phyloP scores from a whole-genome alignment of 1,140 invertebrate species.

The Aphidius gifuensis region DNA sequence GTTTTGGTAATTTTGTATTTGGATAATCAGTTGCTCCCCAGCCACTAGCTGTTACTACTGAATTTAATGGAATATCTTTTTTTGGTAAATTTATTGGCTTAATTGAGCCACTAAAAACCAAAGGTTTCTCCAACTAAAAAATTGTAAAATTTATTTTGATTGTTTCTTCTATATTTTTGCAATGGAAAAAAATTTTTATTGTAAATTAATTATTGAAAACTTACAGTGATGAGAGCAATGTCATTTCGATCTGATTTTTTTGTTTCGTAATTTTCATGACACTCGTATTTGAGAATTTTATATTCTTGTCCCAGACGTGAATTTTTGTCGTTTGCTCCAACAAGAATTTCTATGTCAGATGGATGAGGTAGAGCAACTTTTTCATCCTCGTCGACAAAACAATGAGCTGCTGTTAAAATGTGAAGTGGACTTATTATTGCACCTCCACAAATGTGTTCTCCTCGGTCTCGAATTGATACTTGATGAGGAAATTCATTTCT shows the following conservation, averaged over 20 bases:
- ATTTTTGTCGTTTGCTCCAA: slow-evolving; percentile 10
- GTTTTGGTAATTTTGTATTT: too few relatives aligned
- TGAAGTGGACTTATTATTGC: slow-evolving; percentile 16
- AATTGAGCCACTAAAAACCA: not conserved
- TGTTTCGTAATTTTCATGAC: slow-evolving; percentile 4
- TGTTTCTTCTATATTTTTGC: too few relatives aligned
- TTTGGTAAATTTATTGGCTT: not conserved
- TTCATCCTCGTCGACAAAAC: not conserved
- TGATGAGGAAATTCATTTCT: slow-evolving; percentile 24
- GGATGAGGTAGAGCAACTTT: not conserved
- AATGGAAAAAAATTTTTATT: too few relatives aligned
- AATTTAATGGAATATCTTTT: not conserved
- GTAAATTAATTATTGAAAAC: not conserved
- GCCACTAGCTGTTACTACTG: not conserved
- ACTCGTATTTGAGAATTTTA: not conserved
- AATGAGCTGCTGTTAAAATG: slow-evolving; percentile 31
- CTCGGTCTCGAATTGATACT: slow-evolving; percentile 17
- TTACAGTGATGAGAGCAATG: slow-evolving; percentile 24
- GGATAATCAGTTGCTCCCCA: not conserved
- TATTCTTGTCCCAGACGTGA: slow-evolving; percentile 11
- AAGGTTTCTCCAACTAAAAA: not conserved
- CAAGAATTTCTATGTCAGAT: slow-evolving; percentile 1
- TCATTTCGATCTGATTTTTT: slow-evolving; percentile 12
- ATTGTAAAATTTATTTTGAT: not conserved
- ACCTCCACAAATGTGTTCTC: slow-evolving; percentile 23